Evolutionary conservation across 2,888 invertebrate genomes (phyloP).

Genomic region (Gymnosoma rotundatum): DNA sequence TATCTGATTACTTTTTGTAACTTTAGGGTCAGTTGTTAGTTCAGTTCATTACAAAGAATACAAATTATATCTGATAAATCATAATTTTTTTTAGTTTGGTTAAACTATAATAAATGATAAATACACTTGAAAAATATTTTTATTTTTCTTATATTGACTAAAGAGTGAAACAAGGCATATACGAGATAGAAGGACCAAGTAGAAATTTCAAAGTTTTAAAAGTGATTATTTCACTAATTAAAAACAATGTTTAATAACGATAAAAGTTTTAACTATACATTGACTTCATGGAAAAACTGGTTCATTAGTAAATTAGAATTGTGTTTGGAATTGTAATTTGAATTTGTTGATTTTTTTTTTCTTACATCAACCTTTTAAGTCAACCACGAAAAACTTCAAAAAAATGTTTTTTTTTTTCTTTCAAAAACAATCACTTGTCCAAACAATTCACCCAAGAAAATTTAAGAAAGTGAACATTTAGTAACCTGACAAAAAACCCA

Average conservation of each 20-base stretch:
- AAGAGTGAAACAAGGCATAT: too few relatives aligned
- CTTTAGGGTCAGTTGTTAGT: conserved; percentile 59
- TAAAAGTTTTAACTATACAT: too few relatives aligned
- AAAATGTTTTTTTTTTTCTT: neutral
- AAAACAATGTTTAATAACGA: too few relatives aligned
- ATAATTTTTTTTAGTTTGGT: conserved; percentile 52
- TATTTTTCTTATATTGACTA: too few relatives aligned
- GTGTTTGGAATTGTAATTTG: too few relatives aligned
- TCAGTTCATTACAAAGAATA: conserved; percentile 32
- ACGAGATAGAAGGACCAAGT: too few relatives aligned
- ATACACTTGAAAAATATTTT: conserved; percentile 20
- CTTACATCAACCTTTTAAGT: neutral
- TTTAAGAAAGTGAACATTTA: conserved; percentile 60
- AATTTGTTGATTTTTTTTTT: too few relatives aligned
- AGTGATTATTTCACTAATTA: too few relatives aligned
- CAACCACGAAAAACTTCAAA: conserved; percentile 8
- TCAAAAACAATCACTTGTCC: conserved; percentile 60
- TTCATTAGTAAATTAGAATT: too few relatives aligned
- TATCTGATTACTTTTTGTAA: conserved; percentile 53
- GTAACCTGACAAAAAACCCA: conserved; percentile 39
- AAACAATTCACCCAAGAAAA: conserved; percentile 50
- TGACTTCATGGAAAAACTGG: too few relatives aligned
- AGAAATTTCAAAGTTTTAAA: too few relatives aligned
- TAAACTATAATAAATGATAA: conserved; percentile 19
- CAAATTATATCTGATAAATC: conserved; percentile 58